Evolutionary conservation across 2,113 vertebrate genomes (phyloP).

Genomic region (Leiothrix lutea): DNA sequence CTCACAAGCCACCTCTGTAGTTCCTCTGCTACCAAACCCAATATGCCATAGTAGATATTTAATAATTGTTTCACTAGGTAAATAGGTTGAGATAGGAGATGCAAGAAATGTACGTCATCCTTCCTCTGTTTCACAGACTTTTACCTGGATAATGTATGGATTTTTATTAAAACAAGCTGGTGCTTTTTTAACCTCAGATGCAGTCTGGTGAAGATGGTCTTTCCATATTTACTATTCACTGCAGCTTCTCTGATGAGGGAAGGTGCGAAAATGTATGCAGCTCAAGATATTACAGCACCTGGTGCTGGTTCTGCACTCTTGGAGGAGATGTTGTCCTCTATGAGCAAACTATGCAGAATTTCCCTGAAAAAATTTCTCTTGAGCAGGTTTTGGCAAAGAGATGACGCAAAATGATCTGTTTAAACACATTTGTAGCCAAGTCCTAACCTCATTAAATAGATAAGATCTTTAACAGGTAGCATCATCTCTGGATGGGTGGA

Average conservation of each 20-base stretch:
- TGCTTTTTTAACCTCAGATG: not conserved
- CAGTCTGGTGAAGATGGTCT: not conserved
- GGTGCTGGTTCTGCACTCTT: not conserved
- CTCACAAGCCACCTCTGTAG: not conserved
- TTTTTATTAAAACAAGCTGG: not conserved
- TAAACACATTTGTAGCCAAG: not conserved
- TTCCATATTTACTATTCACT: not conserved
- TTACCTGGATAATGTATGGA: not conserved
- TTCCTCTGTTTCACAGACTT: not conserved
- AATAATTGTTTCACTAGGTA: not conserved
- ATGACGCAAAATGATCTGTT: not conserved
- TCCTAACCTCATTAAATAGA: not conserved
- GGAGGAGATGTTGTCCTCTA: not conserved
- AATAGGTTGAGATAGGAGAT: not conserved
- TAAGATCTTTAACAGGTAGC: not conserved
- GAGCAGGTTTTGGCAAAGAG: not conserved
- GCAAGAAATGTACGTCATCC: accelerated
- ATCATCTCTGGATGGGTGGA: not conserved
- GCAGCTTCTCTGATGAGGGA: not conserved
- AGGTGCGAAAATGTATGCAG: not conserved
- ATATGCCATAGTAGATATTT: not conserved
- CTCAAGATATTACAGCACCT: not conserved
- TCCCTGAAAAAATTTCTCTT: not conserved
- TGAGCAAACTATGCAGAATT: not conserved
- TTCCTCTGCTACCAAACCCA: not conserved